These are phyloP conservation scores for Drosophila albomicans DNA, from an alignment of 1,140 invertebrate genomes.

Conservation along the genomic window DNA sequence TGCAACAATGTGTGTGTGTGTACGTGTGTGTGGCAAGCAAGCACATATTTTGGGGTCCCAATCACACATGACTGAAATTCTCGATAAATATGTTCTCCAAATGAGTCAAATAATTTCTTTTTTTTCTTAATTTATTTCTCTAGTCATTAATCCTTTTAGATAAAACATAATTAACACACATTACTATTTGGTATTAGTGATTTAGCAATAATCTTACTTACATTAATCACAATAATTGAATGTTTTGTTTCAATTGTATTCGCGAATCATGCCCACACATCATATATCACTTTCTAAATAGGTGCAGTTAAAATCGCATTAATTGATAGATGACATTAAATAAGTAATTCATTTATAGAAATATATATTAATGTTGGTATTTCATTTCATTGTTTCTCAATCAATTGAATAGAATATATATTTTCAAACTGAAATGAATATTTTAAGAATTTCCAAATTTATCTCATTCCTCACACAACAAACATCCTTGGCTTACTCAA, in stretches of 20 bases:
- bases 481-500: not conserved
- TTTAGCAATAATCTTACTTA: conserved; percentile 35
- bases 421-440: too few relatives aligned
- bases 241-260: conserved; percentile 3
- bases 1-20: not conserved
- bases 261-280: conserved; percentile 18
- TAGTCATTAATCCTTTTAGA: conserved; percentile 63
- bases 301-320: conserved; percentile 60
- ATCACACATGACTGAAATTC: conserved; percentile 25
- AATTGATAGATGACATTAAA: conserved; percentile 5
- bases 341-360: not conserved
- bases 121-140: conserved; percentile 42
- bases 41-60: conserved; percentile 15
- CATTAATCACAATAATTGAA: conserved; percentile 51
- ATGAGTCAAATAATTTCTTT: conserved; percentile 50
- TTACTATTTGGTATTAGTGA: conserved; percentile 18
- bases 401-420: too few relatives aligned
- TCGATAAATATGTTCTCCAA: conserved; percentile 40
- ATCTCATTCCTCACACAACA: not conserved
- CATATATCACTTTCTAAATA: conserved; percentile 4
- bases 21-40: conserved; percentile 6
- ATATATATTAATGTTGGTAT: too few relatives aligned
- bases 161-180: conserved; percentile 23
- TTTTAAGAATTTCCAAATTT: not conserved
- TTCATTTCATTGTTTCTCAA: too few relatives aligned